A percentile compares a stretch with the other conserved stretches of the same genome.
These are phyloP conservation scores for Cherax quadricarinatus DNA, from an alignment of 1,140 invertebrate species.

Conservation along the genomic window DNA sequence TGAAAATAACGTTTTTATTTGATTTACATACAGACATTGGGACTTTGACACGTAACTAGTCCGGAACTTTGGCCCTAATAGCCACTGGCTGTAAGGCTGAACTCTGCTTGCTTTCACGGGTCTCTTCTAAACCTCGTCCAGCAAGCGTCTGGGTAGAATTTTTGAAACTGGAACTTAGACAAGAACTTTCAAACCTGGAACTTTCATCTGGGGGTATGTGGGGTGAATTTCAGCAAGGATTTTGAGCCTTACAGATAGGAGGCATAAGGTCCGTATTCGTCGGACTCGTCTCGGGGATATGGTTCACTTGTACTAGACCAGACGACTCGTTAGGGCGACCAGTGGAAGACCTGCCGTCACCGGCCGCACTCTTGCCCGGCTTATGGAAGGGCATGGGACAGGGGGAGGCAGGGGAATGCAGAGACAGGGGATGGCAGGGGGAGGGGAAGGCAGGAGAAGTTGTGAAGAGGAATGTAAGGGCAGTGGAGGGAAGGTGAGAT, in stretches of 20 bases:
- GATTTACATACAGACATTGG: constrained; percentile 53
- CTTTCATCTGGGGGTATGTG: too few relatives aligned
- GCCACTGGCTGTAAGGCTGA: neutral
- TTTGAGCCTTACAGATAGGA: neutral
- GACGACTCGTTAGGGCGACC: constrained; percentile 4
- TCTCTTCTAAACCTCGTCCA: too few relatives aligned
- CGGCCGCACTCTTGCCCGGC: neutral
- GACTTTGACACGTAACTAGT: constrained; percentile 44
- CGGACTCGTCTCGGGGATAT: constrained; percentile 31
- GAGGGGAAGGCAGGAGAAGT: too few relatives aligned
- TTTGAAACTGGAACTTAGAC: too few relatives aligned
- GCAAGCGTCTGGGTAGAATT: too few relatives aligned
- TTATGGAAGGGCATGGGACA: neutral
- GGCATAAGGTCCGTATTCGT: neutral
- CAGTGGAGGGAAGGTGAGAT: too few relatives aligned
- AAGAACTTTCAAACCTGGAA: too few relatives aligned
- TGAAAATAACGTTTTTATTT: constrained; percentile 67
- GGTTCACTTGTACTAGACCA: constrained; percentile 45
- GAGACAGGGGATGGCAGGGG: neutral
- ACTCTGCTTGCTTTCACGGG: neutral
- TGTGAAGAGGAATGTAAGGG: too few relatives aligned
- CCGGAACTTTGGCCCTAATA: constrained; percentile 6
- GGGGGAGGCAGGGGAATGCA: neutral
- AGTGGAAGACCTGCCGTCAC: neutral
- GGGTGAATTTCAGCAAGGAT: neutral